Conservation (phyloP, 2,888 invertebrate genomes). For the Dioctria rufipes region DNA sequence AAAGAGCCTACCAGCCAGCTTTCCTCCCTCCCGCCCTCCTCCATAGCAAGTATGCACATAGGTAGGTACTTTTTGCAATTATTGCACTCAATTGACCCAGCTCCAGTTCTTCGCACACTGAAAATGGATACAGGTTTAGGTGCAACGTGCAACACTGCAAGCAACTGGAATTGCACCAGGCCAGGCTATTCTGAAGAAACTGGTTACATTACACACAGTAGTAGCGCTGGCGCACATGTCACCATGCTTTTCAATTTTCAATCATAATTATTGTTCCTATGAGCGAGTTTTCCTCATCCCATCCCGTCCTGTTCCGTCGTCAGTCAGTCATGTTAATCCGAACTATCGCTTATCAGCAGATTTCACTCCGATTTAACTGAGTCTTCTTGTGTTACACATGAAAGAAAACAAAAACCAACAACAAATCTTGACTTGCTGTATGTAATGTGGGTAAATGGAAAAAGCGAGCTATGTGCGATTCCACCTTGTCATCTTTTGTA, state of each 20-base stretch:
- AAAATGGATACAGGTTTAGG: neutral
- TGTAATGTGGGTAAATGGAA: too few relatives aligned
- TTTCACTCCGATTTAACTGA: too few relatives aligned
- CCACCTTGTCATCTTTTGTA: too few relatives aligned
- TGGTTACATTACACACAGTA: slow-evolving; percentile 17
- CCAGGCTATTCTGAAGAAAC: slow-evolving; percentile 6
- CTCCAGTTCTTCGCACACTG: slow-evolving; percentile 21
- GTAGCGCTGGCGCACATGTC: slow-evolving; percentile 30
- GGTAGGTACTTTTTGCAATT: slow-evolving; percentile 18
- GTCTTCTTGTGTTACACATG: too few relatives aligned
- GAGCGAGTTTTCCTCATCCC: neutral
- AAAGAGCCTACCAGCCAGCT: slow-evolving; percentile 7
- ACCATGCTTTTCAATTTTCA: slow-evolving; percentile 40
- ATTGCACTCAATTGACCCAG: slow-evolving; percentile 47
- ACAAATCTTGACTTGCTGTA: too few relatives aligned
- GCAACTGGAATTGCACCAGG: neutral
- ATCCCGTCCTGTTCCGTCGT: neutral
- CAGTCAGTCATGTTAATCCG: slow-evolving; percentile 9
- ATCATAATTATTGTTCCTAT: slow-evolving; percentile 12
- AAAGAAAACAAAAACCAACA: too few relatives aligned
- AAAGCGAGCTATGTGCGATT: too few relatives aligned
- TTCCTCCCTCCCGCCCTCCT: neutral
- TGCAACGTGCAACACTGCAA: neutral
- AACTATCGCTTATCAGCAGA: too few relatives aligned
- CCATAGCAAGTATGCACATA: neutral